phyloP scores from a whole-genome alignment of 2,888 invertebrate species.

The Junonia oenone region DNA sequence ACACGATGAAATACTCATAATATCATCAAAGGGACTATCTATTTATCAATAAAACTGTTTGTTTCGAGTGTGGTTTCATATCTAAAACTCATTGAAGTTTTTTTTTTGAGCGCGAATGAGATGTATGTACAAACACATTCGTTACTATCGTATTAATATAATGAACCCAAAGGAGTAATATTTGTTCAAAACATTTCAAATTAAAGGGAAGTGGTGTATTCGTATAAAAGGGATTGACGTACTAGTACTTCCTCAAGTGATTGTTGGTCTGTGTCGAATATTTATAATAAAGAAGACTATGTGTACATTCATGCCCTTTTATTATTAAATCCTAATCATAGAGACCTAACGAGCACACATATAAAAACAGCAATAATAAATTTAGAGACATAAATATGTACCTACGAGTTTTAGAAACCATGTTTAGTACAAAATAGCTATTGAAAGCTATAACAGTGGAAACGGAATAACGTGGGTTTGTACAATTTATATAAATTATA shows the following conservation, averaged over 20 bases:
- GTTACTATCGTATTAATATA: constrained; percentile 35
- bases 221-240: constrained; percentile 33
- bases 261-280: constrained; percentile 26
- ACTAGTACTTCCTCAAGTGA: constrained; percentile 31
- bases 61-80: not conserved
- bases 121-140: constrained; percentile 28
- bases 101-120: constrained; percentile 27
- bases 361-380: constrained; percentile 12
- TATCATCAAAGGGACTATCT: too few relatives aligned
- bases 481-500: too few relatives aligned
- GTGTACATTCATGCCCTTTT: constrained; percentile 23
- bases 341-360: constrained; percentile 12
- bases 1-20: too few relatives aligned
- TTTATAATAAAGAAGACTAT: constrained; percentile 25
- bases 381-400: not conserved
- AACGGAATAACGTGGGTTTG: too few relatives aligned
- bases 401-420: not conserved
- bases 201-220: constrained; percentile 37
- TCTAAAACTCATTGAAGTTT: constrained; percentile 12
- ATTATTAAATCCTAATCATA: constrained; percentile 17
- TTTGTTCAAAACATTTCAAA: constrained; percentile 46
- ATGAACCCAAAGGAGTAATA: constrained; percentile 39
- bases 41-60: too few relatives aligned
- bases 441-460: too few relatives aligned
- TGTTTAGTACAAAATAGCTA: too few relatives aligned